Percentiles rank a stretch among this genome's conserved stretches.
Conservation (phyloP, 2,113 vertebrate genomes). For the Corydoras maculifer region DNA sequence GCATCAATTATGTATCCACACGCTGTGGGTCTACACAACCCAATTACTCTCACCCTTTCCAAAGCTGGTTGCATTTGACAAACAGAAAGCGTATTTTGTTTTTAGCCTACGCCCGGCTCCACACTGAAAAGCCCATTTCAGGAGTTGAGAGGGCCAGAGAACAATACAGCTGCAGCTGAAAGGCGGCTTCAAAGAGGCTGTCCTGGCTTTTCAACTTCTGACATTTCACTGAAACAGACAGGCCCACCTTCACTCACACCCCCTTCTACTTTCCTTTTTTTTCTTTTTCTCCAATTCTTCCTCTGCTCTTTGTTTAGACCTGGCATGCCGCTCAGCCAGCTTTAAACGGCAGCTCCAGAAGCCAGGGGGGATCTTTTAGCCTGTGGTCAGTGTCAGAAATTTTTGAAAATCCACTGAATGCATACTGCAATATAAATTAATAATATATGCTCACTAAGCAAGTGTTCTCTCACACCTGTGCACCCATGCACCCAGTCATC, state of each 20-base stretch:
- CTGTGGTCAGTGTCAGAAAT: neutral
- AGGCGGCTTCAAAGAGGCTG: conserved; percentile 63
- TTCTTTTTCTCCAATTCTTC: neutral
- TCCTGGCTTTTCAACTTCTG: conserved; percentile 59
- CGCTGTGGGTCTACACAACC: conserved; percentile 66
- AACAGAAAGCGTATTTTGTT: conserved; percentile 56
- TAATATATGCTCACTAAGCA: neutral
- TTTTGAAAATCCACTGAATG: too few relatives aligned
- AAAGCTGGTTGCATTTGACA: conserved; percentile 67
- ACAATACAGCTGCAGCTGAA: conserved; percentile 61
- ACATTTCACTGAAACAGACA: conserved; percentile 62
- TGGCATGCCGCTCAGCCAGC: neutral
- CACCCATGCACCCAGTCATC: neutral
- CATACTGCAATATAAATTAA: neutral
- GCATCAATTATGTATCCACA: conserved; percentile 70
- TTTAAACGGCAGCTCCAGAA: conserved; percentile 10
- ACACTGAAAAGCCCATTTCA: conserved; percentile 54
- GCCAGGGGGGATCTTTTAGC: neutral
- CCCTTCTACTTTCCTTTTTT: conserved; percentile 45
- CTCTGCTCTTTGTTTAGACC: conserved; percentile 19
- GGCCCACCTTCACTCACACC: conserved; percentile 59
- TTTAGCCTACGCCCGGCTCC: conserved; percentile 39
- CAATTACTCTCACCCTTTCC: conserved; percentile 71
- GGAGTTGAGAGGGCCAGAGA: conserved; percentile 57
- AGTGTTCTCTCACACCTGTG: neutral